A percentile compares a stretch with the other conserved stretches of the same genome.
These are phyloP conservation scores for Archaeoteleia sp. DNA, from an alignment of 2,888 invertebrate species.

Conservation along the genomic window DNA sequence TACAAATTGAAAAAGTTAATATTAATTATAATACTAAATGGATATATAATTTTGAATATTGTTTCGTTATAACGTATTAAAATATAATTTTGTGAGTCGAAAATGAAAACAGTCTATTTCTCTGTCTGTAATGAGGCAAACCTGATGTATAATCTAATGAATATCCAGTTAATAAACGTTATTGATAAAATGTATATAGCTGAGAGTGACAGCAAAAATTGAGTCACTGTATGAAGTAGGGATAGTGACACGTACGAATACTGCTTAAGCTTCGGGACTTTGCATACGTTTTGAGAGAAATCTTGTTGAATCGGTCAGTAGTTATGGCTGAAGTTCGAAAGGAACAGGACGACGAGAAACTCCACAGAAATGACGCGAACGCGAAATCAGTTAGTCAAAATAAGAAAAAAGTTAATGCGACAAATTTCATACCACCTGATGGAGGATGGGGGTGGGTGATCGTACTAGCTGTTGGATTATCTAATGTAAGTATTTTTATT, in stretches of 20 bases:
- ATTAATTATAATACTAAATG: too few relatives aligned
- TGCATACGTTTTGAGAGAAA: slow-evolving; percentile 39
- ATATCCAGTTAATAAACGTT: too few relatives aligned
- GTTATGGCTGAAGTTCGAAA: slow-evolving; percentile 49
- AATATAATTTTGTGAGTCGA: too few relatives aligned
- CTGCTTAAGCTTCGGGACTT: slow-evolving; percentile 19
- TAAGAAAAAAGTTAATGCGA: slow-evolving; percentile 23
- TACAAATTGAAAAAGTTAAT: too few relatives aligned
- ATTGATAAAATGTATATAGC: neutral
- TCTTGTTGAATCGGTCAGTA: slow-evolving; percentile 36
- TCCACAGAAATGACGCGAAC: slow-evolving; percentile 13
- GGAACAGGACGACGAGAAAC: slow-evolving; percentile 36
- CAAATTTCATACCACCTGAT: slow-evolving; percentile 82
- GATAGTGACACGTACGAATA: slow-evolving; percentile 29
- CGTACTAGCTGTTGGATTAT: slow-evolving; percentile 82
- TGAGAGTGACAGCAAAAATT: slow-evolving; percentile 18
- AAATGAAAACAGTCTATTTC: too few relatives aligned
- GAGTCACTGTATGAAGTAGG: slow-evolving; percentile 26
- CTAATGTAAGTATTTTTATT: slow-evolving; percentile 81
- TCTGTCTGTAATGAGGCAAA: too few relatives aligned
- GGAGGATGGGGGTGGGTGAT: slow-evolving; percentile 88
- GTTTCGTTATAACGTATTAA: too few relatives aligned
- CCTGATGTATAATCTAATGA: too few relatives aligned
- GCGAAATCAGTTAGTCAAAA: slow-evolving; percentile 4
- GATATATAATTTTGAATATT: too few relatives aligned